A percentile compares a stretch with the other conserved stretches of the same genome.
Evolutionary conservation across 2,888 invertebrate genomes (phyloP).

Genomic region (Callyntrura guangdongensis): DNA sequence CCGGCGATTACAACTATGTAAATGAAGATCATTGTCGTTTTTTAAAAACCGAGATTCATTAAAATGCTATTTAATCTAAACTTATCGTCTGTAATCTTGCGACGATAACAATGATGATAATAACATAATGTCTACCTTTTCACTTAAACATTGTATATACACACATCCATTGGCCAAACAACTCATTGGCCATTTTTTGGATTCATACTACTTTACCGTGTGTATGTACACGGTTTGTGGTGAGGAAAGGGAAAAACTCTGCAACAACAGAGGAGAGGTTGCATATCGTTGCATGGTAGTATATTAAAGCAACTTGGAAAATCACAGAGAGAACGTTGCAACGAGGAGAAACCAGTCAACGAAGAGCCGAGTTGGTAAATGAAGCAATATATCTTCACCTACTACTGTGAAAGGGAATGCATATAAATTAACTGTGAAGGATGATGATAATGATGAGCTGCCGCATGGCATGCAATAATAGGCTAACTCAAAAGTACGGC

Average conservation of each 20-base stretch:
- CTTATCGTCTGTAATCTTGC: slow-evolving; percentile 31
- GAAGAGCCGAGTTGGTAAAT: slow-evolving; percentile 59
- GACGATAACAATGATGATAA: not conserved
- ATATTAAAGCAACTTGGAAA: slow-evolving; percentile 7
- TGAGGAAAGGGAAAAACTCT: not conserved
- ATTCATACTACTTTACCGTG: not conserved
- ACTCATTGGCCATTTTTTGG: slow-evolving; percentile 5
- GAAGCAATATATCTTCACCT: slow-evolving; percentile 83
- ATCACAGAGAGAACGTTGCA: not conserved
- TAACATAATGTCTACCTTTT: slow-evolving; percentile 30
- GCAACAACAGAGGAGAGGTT: not conserved
- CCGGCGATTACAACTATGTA: not conserved
- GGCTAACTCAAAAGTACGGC: no score
- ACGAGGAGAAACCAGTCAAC: slow-evolving; percentile 48
- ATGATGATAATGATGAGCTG: slow-evolving; percentile 66
- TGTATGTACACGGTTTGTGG: not conserved
- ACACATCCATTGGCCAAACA: not conserved
- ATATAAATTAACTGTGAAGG: slow-evolving; percentile 80
- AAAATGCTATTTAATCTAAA: slow-evolving; percentile 36
- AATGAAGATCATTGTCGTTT: not conserved
- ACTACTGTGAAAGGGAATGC: slow-evolving; percentile 83
- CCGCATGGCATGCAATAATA: slow-evolving; percentile 65
- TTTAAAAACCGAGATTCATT: slow-evolving; percentile 32
- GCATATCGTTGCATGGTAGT: not conserved
- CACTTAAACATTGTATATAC: not conserved